Percentiles rank a stretch among this genome's conserved stretches.
These are phyloP conservation scores for Malurus alboscapulatus DNA, from an alignment of 2,113 vertebrate genomes.

Conservation along the genomic window DNA sequence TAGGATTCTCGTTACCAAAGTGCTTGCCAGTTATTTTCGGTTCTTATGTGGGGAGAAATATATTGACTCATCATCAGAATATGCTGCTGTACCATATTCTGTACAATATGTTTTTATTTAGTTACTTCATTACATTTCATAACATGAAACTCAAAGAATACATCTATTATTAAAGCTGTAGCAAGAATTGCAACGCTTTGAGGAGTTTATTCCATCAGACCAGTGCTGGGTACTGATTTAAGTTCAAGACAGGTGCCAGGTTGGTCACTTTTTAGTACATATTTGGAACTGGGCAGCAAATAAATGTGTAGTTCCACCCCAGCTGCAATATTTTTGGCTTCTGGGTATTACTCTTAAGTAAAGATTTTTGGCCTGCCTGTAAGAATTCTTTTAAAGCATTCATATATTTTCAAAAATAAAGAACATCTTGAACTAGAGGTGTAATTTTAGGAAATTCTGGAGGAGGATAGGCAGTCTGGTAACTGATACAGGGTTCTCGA, in stretches of 20 bases:
- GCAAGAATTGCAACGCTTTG: not conserved
- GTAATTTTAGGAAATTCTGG: constrained; percentile 10
- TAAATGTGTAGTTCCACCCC: not conserved
- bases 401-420: not conserved
- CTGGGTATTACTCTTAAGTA: not conserved
- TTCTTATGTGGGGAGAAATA: not conserved
- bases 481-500: not conserved
- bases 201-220: not conserved
- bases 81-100: not conserved
- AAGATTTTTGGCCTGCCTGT: not conserved
- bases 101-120: not conserved
- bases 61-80: not conserved
- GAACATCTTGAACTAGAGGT: not conserved
- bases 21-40: not conserved
- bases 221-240: not conserved
- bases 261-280: not conserved
- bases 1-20: not conserved
- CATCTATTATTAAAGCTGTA: not conserved
- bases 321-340: not conserved
- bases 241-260: not conserved
- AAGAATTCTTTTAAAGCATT: not conserved
- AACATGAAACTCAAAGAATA: not conserved
- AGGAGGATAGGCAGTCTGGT: not conserved
- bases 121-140: not conserved
- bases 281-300: not conserved